These are phyloP conservation scores for Rostratula benghalensis DNA, from an alignment of 2,113 vertebrate genomes.

Conservation along the genomic window DNA sequence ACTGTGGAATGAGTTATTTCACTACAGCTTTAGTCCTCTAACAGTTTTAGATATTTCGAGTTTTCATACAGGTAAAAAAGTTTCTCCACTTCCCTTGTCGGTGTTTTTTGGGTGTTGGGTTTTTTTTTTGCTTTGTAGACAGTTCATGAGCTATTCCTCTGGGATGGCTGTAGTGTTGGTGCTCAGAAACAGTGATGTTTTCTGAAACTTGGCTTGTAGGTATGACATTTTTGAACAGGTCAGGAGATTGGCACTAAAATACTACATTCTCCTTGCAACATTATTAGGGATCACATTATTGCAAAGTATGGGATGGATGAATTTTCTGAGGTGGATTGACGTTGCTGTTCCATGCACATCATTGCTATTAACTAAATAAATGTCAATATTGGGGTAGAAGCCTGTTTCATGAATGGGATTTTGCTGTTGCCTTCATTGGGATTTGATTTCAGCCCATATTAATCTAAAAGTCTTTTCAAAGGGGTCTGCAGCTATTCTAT, in stretches of 20 bases:
- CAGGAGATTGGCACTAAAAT: not conserved
- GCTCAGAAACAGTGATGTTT: not conserved
- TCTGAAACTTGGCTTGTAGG: not conserved
- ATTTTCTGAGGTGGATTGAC: not conserved
- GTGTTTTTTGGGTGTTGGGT: not conserved
- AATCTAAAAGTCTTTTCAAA: not conserved
- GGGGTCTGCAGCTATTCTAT: not conserved
- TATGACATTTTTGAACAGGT: not conserved
- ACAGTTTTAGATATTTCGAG: not conserved
- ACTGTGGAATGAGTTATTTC: not conserved
- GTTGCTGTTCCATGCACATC: not conserved
- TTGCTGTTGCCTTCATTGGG: not conserved
- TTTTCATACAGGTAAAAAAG: not conserved
- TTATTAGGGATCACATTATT: not conserved
- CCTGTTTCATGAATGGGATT: not conserved
- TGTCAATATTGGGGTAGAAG: not conserved
- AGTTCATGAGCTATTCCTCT: not conserved
- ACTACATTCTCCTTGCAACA: accelerated
- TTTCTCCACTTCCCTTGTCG: not conserved
- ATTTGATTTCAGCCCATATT: not conserved
- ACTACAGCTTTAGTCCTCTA: not conserved
- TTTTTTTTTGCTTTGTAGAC: not conserved
- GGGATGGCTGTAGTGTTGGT: not conserved
- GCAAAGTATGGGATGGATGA: not conserved
- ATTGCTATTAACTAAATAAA: not conserved